phyloP scores from a whole-genome alignment of 1,140 invertebrate species.

The Nymphalis io region DNA sequence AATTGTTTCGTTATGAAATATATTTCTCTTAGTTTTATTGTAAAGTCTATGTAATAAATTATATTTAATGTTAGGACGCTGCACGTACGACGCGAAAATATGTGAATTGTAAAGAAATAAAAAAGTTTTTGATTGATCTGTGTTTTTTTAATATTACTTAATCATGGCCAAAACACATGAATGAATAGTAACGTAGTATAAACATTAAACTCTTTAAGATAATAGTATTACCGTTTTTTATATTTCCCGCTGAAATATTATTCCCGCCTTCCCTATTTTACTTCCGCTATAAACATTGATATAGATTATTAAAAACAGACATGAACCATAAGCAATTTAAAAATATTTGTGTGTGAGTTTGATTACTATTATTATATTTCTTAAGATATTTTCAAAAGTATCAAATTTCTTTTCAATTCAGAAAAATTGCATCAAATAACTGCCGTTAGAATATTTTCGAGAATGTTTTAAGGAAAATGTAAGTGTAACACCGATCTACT shows the following conservation, averaged over 20 bases:
- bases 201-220: background rate
- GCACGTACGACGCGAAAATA: constrained; percentile 59
- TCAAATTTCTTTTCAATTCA: too few relatives aligned
- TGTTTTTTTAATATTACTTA: constrained; percentile 30
- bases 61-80: constrained; percentile 56
- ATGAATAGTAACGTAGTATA: background rate
- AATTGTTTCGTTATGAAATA: constrained; percentile 43
- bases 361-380: too few relatives aligned
- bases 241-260: constrained; percentile 22
- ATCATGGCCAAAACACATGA: background rate
- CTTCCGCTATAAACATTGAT: background rate
- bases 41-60: constrained; percentile 62
- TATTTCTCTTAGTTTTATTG: constrained; percentile 57
- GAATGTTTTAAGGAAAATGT: background rate
- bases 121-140: constrained; percentile 66
- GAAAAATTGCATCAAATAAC: too few relatives aligned
- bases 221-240: background rate
- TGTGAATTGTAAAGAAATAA: constrained; percentile 79
- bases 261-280: background rate
- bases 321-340: background rate
- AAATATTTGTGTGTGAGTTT: background rate
- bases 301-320: background rate
- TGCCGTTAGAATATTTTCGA: too few relatives aligned
- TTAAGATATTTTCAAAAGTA: too few relatives aligned
- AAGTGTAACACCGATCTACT: background rate